Conservation (phyloP, 30 jellyfish, hydroid and myxozoan species). For the Turritopsis rubra region DNA sequence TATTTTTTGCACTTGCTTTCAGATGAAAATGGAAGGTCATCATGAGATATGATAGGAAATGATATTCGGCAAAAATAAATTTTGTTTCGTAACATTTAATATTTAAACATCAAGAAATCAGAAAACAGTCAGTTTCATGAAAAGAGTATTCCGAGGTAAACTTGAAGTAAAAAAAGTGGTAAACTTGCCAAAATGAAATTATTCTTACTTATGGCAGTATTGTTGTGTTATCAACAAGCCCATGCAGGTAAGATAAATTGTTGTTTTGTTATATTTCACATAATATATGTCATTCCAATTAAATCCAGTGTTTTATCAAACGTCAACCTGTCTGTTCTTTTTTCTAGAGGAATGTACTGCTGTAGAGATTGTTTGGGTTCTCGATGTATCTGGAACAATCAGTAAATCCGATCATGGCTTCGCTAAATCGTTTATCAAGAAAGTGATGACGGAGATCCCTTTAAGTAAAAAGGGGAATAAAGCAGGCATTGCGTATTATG, state of each 20-base stretch:
- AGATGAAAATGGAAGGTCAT: not conserved
- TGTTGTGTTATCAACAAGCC: not conserved
- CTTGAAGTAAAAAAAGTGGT: not conserved
- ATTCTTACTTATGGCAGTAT: not conserved
- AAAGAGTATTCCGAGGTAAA: not conserved
- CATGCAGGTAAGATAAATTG: not conserved
- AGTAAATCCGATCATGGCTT: not conserved
- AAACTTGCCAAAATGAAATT: not conserved
- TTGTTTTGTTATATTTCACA: too few relatives aligned
- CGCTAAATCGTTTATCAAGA: slow-evolving; percentile 6
- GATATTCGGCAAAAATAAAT: not conserved
- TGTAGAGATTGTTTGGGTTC: not conserved
- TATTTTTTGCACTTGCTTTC: not conserved
- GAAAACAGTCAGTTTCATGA: not conserved
- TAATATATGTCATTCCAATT: not conserved
- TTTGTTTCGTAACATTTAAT: not conserved
- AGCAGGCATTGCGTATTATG: slow-evolving; percentile 10
- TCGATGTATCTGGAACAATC: slow-evolving; percentile 5
- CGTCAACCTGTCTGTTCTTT: not conserved
- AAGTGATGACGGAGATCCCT: not conserved
- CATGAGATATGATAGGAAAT: not conserved
- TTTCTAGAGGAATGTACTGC: not conserved
- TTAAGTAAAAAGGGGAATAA: not conserved
- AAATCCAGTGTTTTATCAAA: too few relatives aligned
- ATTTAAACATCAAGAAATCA: not conserved